Conservation (phyloP, 2,113 vertebrate species). For the Felis chaus region DNA sequence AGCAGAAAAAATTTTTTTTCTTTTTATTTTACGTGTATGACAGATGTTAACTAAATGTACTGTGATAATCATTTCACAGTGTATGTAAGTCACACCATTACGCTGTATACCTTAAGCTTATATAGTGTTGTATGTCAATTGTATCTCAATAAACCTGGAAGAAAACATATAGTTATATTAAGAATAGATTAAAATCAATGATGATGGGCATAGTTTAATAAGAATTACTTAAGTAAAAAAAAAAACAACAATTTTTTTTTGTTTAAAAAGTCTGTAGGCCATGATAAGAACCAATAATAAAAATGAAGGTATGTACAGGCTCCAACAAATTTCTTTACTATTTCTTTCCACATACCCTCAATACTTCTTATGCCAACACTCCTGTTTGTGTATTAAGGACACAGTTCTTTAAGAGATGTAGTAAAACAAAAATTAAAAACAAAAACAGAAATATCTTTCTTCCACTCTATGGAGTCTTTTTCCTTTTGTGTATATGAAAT, state of each 20-base stretch:
- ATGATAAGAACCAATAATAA: background rate
- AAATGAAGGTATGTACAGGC: background rate
- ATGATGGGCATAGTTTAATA: background rate
- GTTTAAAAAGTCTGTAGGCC: background rate
- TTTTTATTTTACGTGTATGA: background rate
- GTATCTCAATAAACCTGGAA: background rate
- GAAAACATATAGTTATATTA: background rate
- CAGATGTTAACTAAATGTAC: background rate
- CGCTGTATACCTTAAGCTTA: background rate
- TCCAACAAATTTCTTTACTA: background rate
- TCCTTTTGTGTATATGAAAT: background rate
- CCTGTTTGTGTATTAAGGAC: background rate
- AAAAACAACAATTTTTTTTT: background rate
- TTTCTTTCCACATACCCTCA: background rate
- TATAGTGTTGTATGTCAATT: background rate
- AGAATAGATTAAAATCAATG: background rate
- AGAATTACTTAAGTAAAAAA: background rate
- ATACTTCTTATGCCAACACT: background rate
- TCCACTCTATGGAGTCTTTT: background rate
- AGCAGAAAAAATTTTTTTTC: background rate
- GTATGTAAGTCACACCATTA: background rate
- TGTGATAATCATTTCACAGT: background rate
- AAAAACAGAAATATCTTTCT: background rate
- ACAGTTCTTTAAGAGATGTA: background rate
- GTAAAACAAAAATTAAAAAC: background rate